These are phyloP conservation scores for Anaspis maculata DNA, from an alignment of 2,888 invertebrate species.

Conservation along the genomic window DNA sequence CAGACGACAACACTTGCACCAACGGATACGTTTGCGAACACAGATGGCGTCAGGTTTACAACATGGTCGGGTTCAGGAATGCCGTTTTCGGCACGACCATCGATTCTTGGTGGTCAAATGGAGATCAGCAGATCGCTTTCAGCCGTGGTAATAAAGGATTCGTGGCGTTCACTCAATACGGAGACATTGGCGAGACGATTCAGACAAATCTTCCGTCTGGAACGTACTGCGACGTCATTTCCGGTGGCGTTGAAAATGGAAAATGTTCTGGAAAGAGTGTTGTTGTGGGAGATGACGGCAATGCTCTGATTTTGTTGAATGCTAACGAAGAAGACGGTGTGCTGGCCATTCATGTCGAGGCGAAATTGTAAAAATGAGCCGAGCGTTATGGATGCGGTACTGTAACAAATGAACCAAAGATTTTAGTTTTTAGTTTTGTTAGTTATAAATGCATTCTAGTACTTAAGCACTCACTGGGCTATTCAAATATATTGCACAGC, in stretches of 20 bases:
- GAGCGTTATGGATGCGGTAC: too few relatives aligned
- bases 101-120: conserved; percentile 73
- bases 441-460: too few relatives aligned
- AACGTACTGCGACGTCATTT: conserved; percentile 76
- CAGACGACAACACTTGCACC: conserved; percentile 54
- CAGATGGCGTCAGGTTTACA: conserved; percentile 26
- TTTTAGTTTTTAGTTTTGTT: too few relatives aligned
- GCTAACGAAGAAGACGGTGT: conserved; percentile 59
- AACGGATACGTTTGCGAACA: conserved; percentile 71
- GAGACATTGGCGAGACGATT: background rate
- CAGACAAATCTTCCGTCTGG: conserved; percentile 41
- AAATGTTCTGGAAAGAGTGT: conserved; percentile 63
- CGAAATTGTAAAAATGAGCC: background rate
- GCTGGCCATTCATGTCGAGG: conserved; percentile 56
- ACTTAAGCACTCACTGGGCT: too few relatives aligned
- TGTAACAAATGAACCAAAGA: too few relatives aligned
- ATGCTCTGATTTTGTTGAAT: too few relatives aligned
- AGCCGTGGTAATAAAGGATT: too few relatives aligned
- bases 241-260: conserved; percentile 52
- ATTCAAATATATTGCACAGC: too few relatives aligned
- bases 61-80: conserved; percentile 7
- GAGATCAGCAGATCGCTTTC: conserved; percentile 74
- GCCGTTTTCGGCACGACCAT: conserved; percentile 38
- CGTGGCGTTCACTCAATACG: conserved; percentile 44
- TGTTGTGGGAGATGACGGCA: too few relatives aligned